Evolutionary conservation across 2,888 invertebrate species (phyloP).

Genomic region (Frankliniella intonsa): DNA sequence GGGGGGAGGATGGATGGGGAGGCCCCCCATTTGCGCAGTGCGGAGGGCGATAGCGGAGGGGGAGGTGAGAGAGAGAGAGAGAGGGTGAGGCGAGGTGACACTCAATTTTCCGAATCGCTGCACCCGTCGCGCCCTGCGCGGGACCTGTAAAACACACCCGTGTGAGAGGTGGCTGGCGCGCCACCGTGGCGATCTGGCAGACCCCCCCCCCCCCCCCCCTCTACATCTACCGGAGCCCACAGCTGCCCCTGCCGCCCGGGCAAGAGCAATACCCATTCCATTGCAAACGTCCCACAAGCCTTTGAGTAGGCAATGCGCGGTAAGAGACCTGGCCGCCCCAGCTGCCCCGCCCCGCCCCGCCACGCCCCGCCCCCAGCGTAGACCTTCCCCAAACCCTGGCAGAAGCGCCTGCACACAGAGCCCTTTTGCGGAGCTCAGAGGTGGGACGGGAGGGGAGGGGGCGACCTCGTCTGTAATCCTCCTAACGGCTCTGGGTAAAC

Average conservation of each 20-base stretch:
- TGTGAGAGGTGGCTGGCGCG: neutral
- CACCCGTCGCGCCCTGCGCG: neutral
- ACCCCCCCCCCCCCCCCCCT: neutral
- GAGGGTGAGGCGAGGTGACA: neutral
- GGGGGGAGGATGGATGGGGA: neutral
- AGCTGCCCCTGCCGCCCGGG: neutral
- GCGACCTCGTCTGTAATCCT: neutral
- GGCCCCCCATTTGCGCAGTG: neutral
- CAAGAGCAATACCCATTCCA: neutral
- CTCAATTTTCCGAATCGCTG: neutral
- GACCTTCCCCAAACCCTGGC: too few relatives aligned
- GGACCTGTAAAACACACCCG: neutral
- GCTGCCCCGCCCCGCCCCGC: too few relatives aligned
- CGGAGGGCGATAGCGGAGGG: neutral
- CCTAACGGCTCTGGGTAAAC: constrained; percentile 10
- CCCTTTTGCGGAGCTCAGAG: neutral
- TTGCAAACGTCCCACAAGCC: neutral
- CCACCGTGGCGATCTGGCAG: neutral
- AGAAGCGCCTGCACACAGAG: neutral
- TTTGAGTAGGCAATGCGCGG: neutral
- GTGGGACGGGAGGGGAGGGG: neutral
- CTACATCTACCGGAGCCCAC: neutral
- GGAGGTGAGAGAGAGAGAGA: too few relatives aligned
- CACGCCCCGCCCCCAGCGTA: too few relatives aligned
- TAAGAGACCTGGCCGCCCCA: too few relatives aligned